These are phyloP conservation scores for Dipus sagitta DNA, from an alignment of 2,797 vertebrate genomes.

Conservation along the genomic window DNA sequence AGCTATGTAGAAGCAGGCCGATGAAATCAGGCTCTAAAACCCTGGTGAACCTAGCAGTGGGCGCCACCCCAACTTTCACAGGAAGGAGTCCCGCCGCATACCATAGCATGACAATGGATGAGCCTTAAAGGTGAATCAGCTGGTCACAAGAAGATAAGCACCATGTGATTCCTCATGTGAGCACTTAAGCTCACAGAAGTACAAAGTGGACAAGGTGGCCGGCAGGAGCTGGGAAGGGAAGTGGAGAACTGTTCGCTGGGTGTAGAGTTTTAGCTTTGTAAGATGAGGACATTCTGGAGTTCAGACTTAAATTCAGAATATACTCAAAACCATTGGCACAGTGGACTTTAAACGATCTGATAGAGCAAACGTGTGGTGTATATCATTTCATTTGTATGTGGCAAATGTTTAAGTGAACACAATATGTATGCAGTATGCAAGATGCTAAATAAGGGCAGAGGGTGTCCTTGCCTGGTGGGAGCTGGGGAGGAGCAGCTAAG, in stretches of 20 bases:
- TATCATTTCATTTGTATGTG: slow-evolving; percentile 19
- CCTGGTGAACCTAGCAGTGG: no score
- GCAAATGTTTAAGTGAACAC: neutral
- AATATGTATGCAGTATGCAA: neutral
- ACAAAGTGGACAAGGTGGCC: neutral
- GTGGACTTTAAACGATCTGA: neutral
- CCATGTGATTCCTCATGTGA: neutral
- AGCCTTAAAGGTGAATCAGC: neutral
- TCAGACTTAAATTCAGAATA: neutral
- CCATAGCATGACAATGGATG: neutral
- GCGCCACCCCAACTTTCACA: neutral
- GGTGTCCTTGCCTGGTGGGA: neutral
- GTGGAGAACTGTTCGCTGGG: neutral
- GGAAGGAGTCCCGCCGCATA: neutral
- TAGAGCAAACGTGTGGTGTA: neutral
- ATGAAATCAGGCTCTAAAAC: neutral
- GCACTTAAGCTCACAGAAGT: neutral
- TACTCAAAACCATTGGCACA: neutral
- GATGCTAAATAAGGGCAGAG: neutral
- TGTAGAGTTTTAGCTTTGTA: neutral
- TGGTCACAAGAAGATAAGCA: neutral
- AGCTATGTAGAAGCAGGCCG: neutral
- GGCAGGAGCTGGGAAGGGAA: neutral
- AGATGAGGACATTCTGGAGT: neutral
- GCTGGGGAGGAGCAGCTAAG: neutral